These are phyloP conservation scores for Prosopocoilus inquinatus DNA, from an alignment of 2,888 invertebrate species.

Conservation along the genomic window DNA sequence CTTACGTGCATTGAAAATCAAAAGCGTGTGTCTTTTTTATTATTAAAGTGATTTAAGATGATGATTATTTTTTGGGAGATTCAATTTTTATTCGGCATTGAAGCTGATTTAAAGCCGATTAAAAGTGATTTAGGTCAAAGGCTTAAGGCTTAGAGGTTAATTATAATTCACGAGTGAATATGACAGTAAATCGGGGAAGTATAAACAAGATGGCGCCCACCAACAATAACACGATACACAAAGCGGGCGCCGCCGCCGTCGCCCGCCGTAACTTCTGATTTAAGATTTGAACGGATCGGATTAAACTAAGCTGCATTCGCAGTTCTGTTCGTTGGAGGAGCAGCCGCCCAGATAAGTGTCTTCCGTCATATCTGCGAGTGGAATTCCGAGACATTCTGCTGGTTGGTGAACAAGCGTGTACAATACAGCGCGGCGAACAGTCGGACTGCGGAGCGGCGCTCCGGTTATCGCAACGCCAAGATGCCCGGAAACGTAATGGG, in stretches of 20 bases:
- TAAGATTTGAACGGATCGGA: conserved; percentile 47
- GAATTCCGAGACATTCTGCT: too few relatives aligned
- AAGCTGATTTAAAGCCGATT: too few relatives aligned
- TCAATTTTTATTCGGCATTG: too few relatives aligned
- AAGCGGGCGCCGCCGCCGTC: conserved; percentile 25
- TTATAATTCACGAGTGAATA: background rate
- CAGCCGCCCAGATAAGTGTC: conserved; percentile 9
- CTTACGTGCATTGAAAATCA: too few relatives aligned
- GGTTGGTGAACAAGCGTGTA: too few relatives aligned
- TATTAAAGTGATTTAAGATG: too few relatives aligned
- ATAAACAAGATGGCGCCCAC: conserved; percentile 46
- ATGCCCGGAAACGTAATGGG: conserved; percentile 24
- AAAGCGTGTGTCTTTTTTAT: too few relatives aligned
- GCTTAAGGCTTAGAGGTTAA: too few relatives aligned
- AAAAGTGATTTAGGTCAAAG: too few relatives aligned
- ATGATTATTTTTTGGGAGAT: too few relatives aligned
- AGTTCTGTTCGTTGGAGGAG: conserved; percentile 28
- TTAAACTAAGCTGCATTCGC: conserved; percentile 43
- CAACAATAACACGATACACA: conserved; percentile 40
- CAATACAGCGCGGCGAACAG: conserved; percentile 7
- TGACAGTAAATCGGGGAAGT: conserved; percentile 37
- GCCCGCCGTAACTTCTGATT: conserved; percentile 47
- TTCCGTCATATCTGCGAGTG: background rate
- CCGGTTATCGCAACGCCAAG: conserved; percentile 11
- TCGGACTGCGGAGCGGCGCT: conserved; percentile 23